Evolutionary conservation across 2,797 vertebrate species (phyloP).

Genomic region (Coregonus ussuriensis): DNA sequence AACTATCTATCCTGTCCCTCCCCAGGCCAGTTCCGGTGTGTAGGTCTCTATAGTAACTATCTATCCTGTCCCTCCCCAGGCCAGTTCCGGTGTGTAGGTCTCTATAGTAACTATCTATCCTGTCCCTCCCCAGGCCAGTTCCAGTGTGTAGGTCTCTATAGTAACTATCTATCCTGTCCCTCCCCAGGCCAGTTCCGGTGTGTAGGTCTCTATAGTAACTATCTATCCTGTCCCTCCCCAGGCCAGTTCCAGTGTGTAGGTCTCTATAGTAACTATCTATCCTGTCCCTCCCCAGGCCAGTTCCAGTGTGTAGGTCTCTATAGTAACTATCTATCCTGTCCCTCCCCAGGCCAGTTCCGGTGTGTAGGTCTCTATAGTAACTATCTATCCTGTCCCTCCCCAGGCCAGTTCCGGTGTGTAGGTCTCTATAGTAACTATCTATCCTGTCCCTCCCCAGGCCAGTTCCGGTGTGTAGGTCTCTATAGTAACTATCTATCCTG

Average conservation of each 20-base stretch:
- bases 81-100: conserved; percentile 67
- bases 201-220: not conserved
- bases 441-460: conserved; percentile 46
- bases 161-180: not conserved
- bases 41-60: not conserved
- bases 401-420: conserved; percentile 44
- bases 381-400: not conserved
- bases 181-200: conserved; percentile 69
- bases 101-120: not conserved
- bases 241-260: conserved; percentile 71
- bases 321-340: not conserved
- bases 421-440: conserved; percentile 21
- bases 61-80: conserved; percentile 43
- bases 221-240: conserved; percentile 25
- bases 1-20: not conserved
- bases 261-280: not conserved
- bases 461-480: conserved; percentile 60
- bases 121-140: conserved; percentile 61
- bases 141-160: conserved; percentile 47
- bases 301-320: conserved; percentile 59
- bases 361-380: not conserved
- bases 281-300: conserved; percentile 48
- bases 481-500: not conserved
- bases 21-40: conserved; percentile 69
- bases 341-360: conserved; percentile 69